These are phyloP conservation scores for Xestia ashworthii DNA, from an alignment of 2,888 invertebrate species.

Conservation along the genomic window DNA sequence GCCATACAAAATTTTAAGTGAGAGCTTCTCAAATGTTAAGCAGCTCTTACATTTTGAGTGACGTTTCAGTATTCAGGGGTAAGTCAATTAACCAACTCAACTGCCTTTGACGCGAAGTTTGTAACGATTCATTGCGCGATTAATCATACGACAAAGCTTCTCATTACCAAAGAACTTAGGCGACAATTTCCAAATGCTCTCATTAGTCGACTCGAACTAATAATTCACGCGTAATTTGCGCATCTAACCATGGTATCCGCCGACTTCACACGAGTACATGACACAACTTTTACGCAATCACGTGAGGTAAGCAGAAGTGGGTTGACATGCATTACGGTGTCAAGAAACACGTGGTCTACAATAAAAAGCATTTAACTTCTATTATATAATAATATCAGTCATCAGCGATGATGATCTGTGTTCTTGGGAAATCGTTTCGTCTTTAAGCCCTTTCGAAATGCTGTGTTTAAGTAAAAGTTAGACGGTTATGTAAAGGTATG, in stretches of 20 bases:
- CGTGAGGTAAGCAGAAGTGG: slow-evolving; percentile 31
- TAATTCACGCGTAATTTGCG: slow-evolving; percentile 57
- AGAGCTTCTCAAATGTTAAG: too few relatives aligned
- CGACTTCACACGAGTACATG: slow-evolving; percentile 41
- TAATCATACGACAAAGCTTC: slow-evolving; percentile 28
- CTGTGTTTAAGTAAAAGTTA: slow-evolving; percentile 26
- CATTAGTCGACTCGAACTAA: slow-evolving; percentile 52
- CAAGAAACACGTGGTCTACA: slow-evolving; percentile 17
- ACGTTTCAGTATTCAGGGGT: too few relatives aligned
- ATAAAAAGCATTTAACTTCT: slow-evolving; percentile 35
- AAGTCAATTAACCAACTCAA: neutral
- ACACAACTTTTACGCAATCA: slow-evolving; percentile 60
- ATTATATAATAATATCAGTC: slow-evolving; percentile 40
- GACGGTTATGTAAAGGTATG: slow-evolving; percentile 38
- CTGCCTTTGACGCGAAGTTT: neutral
- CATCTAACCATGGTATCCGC: slow-evolving; percentile 45
- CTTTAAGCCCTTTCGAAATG: slow-evolving; percentile 51
- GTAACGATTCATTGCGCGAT: slow-evolving; percentile 5
- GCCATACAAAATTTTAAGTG: too few relatives aligned
- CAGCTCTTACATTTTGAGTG: too few relatives aligned
- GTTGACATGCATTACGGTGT: slow-evolving; percentile 38
- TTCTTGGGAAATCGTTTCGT: slow-evolving; percentile 30
- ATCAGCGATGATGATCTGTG: slow-evolving; percentile 8
- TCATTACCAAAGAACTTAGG: slow-evolving; percentile 11
- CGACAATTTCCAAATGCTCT: slow-evolving; percentile 44